These are phyloP conservation scores for Coelopa pilipes DNA, from an alignment of 2,888 invertebrate species.

Conservation along the genomic window DNA sequence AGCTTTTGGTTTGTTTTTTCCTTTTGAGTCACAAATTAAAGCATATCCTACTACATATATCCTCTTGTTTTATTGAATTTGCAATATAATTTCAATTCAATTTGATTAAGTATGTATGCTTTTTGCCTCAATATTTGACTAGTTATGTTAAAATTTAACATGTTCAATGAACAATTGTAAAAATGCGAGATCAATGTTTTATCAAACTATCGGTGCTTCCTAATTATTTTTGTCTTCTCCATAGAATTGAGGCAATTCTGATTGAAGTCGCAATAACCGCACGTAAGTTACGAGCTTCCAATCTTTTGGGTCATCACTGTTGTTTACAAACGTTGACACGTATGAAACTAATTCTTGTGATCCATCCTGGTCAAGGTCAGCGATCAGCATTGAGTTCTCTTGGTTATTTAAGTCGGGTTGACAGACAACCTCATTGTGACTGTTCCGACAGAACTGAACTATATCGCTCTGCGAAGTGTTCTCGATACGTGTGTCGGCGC, in stretches of 20 bases:
- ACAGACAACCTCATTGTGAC: constrained; percentile 68
- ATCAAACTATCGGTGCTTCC: background rate
- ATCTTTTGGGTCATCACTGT: constrained; percentile 56
- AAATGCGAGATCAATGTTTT: constrained; percentile 18
- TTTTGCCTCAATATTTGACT: too few relatives aligned
- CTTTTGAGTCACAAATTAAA: too few relatives aligned
- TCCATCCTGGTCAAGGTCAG: constrained; percentile 80
- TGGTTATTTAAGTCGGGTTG: constrained; percentile 82
- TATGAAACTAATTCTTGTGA: constrained; percentile 83
- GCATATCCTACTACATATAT: too few relatives aligned
- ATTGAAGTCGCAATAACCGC: constrained; percentile 76
- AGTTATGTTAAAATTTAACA: too few relatives aligned
- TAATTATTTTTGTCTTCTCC: constrained; percentile 58
- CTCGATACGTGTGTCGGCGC: constrained; percentile 77
- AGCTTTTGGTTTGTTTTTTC: too few relatives aligned
- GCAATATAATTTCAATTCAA: too few relatives aligned
- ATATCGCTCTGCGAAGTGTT: constrained; percentile 84
- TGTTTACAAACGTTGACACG: constrained; percentile 72
- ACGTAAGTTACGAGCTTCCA: constrained; percentile 78
- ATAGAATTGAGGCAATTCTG: constrained; percentile 79
- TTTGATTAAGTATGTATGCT: too few relatives aligned
- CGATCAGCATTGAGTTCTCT: constrained; percentile 77
- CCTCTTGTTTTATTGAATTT: too few relatives aligned
- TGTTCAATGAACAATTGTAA: background rate
- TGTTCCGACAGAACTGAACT: constrained; percentile 74